Evolutionary conservation across 2,797 vertebrate genomes (phyloP).

Genomic region (Eospalax fontanierii): DNA sequence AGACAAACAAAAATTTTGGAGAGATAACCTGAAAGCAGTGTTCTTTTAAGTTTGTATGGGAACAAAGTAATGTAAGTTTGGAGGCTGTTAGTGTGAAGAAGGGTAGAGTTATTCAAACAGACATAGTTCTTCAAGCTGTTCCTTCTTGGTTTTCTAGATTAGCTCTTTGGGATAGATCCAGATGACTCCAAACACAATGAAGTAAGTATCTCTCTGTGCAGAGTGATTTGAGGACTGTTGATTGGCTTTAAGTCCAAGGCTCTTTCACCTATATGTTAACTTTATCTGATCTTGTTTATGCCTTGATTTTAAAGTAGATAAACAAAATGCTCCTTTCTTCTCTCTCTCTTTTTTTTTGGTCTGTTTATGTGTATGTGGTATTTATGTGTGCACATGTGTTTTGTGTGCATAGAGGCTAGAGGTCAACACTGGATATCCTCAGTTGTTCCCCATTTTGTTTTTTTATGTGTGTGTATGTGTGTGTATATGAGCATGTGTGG

Average conservation of each 20-base stretch:
- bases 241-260: conserved; percentile 41
- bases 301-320: conserved; percentile 10
- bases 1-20: neutral
- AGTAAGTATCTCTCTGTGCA: conserved; percentile 28
- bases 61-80: conserved; percentile 67
- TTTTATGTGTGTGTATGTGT: too few relatives aligned
- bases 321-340: conserved; percentile 22
- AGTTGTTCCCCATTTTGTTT: neutral
- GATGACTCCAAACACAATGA: conserved; percentile 31
- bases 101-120: conserved; percentile 11
- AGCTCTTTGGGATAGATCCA: conserved; percentile 29
- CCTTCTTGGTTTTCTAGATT: conserved; percentile 56
- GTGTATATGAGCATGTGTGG: neutral
- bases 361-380: neutral
- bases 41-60: neutral
- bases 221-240: conserved; percentile 35
- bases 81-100: conserved; percentile 5
- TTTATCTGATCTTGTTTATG: conserved; percentile 38
- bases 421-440: neutral
- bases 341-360: neutral
- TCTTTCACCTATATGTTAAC: neutral
- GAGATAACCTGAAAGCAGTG: conserved; percentile 35
- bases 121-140: conserved; percentile 1
- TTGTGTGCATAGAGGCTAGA: neutral
- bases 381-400: neutral